Base-by-base conservation (phyloP, 2,113 vertebrate genomes). In the Pogona vitticeps region DNA sequence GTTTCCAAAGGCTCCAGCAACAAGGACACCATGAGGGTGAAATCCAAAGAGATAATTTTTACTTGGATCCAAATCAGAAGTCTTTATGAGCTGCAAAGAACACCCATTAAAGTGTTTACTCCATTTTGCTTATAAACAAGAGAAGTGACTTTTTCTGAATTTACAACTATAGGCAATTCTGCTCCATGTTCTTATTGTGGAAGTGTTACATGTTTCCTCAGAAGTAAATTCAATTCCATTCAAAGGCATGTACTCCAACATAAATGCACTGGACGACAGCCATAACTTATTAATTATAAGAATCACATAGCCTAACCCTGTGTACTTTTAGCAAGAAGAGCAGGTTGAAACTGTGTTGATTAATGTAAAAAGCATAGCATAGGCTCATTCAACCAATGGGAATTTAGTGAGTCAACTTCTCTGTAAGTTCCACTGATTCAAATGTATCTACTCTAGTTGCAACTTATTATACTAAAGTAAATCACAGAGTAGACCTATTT, bases 21-120 rank as follows among this genome's bases (percentile, higher is more conserved):
- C 95, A 4, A 97, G 86, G 79, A 97, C 92, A 6, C 97, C 97
- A n/a, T 97, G 96, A 75, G 97, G 97, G 79, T 97, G 97, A 94
- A 96, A 97, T 42, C 97, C 97, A 91, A 97, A 92, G 86, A 97
- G 90, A 88, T 97, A 97, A 92, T 97, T 97, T 88, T 95, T 94
- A 73, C 91, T 90, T 84, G 96, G 96, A 91, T 95, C 95, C 94
- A 97, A 90, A 90, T 97, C 94, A 2, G 90, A 89, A 21, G 97
- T 97, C 94, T 97, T 97, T 90, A 96, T 86, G 71, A 97, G 95
- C 97, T 97, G 92, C 36, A 91, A 92, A 78, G 93, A 75, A 89
- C 59, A 67, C 83, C 72, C 52, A 40, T 46, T 36, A 80, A 70
- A 7, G 87, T 61, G 10, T 42, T 68, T 15, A 78, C 33, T 83